Evolutionary conservation across 2,113 vertebrate genomes (phyloP).

Genomic region (Pollachius pollachius): DNA sequence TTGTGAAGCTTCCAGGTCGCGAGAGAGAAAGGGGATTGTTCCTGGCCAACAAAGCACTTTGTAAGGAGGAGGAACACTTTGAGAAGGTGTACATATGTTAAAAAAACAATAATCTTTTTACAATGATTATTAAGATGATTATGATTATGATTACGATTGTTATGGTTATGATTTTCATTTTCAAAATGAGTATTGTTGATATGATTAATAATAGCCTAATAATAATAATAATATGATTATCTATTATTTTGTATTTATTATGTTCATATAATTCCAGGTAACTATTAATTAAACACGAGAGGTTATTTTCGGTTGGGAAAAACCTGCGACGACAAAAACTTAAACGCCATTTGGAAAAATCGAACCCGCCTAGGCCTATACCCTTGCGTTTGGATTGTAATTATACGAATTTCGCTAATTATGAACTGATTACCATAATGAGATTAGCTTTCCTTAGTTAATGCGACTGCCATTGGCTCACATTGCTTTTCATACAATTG

Average conservation of each 20-base stretch:
- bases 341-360: no score
- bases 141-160: no score
- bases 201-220: background rate
- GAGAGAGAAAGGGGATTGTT: conserved; percentile 71
- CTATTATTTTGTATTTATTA: conserved; percentile 16
- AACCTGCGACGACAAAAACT: no score
- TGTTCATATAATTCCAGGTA: background rate
- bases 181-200: conserved; percentile 20
- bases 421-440: conserved; percentile 15
- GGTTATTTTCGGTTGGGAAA: no score
- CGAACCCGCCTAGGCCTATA: no score
- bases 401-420: conserved; percentile 12
- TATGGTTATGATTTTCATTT: no score
- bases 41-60: conserved; percentile 73
- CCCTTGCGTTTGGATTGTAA: conserved; percentile 19
- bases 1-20: conserved; percentile 78
- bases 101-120: no score
- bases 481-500: conserved; percentile 22
- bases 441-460: conserved; percentile 13
- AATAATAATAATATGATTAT: background rate
- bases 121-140: no score
- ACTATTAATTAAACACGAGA: background rate
- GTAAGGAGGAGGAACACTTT: no score
- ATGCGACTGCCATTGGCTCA: conserved; percentile 4
- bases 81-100: conserved; percentile 48